Conservation (phyloP, 2,113 vertebrate genomes). For the Hemiprocne comata region DNA sequence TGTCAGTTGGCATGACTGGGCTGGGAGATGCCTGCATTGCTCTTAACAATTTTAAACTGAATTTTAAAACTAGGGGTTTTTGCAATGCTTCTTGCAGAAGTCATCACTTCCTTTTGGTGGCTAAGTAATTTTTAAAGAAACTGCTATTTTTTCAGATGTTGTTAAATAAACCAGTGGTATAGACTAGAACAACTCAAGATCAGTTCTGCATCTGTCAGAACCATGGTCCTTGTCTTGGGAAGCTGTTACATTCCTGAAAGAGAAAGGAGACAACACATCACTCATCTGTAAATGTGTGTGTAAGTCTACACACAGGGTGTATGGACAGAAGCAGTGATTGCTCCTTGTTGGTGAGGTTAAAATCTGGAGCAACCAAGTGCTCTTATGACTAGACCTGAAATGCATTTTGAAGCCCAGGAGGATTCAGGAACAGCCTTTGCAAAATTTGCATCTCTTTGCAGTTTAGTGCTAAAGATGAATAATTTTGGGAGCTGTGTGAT, state of each 20-base stretch:
- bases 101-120: not conserved
- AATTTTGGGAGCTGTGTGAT: not conserved
- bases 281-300: accelerated
- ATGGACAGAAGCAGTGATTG: not conserved
- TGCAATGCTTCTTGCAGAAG: not conserved
- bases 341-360: not conserved
- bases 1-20: not conserved
- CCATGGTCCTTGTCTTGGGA: not conserved
- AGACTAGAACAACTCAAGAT: not conserved
- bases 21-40: not conserved
- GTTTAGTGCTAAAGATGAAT: not conserved
- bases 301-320: not conserved
- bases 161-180: not conserved
- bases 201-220: not conserved
- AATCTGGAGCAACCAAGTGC: not conserved
- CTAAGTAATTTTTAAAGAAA: not conserved
- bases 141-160: not conserved
- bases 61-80: not conserved
- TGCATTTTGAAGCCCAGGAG: not conserved
- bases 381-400: not conserved
- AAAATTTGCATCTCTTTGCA: not conserved
- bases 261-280: not conserved
- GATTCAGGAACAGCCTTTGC: not conserved
- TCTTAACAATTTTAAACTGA: not conserved
- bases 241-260: not conserved